These are phyloP conservation scores for Chymomyza fuscimana DNA, from an alignment of 2,888 invertebrate species.

Conservation along the genomic window DNA sequence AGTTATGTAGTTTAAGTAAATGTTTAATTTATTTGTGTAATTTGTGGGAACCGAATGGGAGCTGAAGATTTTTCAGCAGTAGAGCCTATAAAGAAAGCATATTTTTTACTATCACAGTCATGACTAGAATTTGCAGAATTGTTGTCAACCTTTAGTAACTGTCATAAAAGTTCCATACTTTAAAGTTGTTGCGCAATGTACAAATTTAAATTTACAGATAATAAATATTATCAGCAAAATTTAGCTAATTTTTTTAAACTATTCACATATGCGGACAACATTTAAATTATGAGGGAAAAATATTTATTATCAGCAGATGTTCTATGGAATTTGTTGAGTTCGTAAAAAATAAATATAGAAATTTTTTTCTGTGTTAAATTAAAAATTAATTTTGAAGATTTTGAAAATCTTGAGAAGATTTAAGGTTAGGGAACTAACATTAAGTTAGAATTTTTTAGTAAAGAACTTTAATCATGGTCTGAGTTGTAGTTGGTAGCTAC, in stretches of 20 bases:
- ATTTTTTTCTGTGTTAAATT: no score
- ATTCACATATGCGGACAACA: background rate
- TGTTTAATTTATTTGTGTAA: background rate
- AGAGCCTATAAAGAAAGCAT: no score
- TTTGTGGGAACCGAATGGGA: background rate
- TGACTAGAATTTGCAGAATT: no score
- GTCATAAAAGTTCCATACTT: background rate
- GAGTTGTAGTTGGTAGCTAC: no score
- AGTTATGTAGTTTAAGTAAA: conserved; percentile 4
- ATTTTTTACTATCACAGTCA: no score
- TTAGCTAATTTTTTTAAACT: background rate
- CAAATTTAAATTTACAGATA: background rate
- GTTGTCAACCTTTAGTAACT: background rate
- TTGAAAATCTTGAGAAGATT: no score
- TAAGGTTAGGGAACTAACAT: no score
- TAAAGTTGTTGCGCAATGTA: background rate
- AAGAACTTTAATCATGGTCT: no score
- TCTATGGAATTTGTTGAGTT: background rate
- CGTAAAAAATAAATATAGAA: no score
- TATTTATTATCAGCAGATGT: background rate
- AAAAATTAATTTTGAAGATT: no score
- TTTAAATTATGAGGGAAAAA: background rate
- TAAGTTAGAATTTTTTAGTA: no score
- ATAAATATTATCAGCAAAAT: background rate
- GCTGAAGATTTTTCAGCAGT: background rate